Evolutionary conservation across 2,888 invertebrate genomes (phyloP).

Genomic region (Sericinus montela): DNA sequence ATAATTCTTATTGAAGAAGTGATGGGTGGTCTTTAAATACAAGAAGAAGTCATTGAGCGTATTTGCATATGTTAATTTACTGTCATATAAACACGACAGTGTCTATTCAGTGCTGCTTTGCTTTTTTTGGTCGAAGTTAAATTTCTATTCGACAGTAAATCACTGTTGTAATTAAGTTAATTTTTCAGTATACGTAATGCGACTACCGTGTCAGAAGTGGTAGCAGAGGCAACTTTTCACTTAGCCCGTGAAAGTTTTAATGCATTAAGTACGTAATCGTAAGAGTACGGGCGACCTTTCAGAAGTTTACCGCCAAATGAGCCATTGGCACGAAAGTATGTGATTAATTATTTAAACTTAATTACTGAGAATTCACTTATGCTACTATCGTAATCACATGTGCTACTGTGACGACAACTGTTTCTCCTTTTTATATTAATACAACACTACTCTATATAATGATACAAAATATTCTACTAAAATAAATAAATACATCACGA

Average conservation of each 20-base stretch:
- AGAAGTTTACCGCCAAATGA: constrained; percentile 33
- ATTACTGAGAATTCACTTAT: constrained; percentile 1
- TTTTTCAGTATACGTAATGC: constrained; percentile 59
- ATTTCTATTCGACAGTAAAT: constrained; percentile 16
- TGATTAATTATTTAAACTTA: constrained; percentile 26
- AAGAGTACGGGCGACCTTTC: constrained; percentile 24
- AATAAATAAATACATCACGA: too few relatives aligned
- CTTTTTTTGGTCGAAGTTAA: not conserved
- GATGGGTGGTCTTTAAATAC: too few relatives aligned
- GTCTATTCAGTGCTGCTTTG: too few relatives aligned
- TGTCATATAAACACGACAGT: too few relatives aligned
- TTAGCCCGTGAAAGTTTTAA: constrained; percentile 61
- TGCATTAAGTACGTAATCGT: constrained; percentile 41
- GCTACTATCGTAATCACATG: too few relatives aligned
- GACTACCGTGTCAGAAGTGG: constrained; percentile 49
- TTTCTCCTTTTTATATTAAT: too few relatives aligned
- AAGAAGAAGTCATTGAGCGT: too few relatives aligned
- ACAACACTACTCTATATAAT: too few relatives aligned
- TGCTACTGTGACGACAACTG: too few relatives aligned
- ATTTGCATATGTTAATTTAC: too few relatives aligned
- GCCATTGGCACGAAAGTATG: constrained; percentile 32
- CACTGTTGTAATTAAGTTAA: constrained; percentile 40
- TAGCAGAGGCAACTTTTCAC: constrained; percentile 44
- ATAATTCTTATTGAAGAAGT: too few relatives aligned
- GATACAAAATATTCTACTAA: too few relatives aligned